These are phyloP conservation scores for Psophia crepitans DNA, from an alignment of 2,113 vertebrate genomes.

Conservation along the genomic window DNA sequence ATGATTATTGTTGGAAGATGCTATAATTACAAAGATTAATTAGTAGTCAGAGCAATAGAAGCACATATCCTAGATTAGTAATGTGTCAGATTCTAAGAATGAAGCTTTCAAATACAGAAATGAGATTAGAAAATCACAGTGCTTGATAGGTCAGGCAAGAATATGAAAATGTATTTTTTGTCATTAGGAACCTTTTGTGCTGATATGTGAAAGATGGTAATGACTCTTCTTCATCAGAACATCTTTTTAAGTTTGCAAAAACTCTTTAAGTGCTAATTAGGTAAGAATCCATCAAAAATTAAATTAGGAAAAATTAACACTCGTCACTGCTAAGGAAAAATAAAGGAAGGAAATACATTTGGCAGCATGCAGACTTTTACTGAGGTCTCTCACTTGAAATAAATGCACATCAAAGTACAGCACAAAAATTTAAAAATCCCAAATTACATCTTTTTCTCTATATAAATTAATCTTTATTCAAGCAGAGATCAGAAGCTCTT, in stretches of 20 bases:
- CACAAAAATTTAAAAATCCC: not conserved
- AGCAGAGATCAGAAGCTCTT: not conserved
- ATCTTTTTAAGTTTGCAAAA: constrained; percentile 20
- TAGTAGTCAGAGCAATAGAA: constrained; percentile 56
- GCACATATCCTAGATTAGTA: constrained; percentile 21
- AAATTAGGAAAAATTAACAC: constrained; percentile 53
- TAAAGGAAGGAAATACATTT: not conserved
- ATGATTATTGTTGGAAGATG: constrained; percentile 46
- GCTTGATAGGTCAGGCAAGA: constrained; percentile 30
- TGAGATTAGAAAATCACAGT: constrained; percentile 4
- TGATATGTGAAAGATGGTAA: constrained; percentile 48
- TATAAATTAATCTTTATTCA: not conserved
- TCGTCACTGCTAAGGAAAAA: constrained; percentile 10
- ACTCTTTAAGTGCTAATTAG: constrained; percentile 56
- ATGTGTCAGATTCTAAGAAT: constrained; percentile 10
- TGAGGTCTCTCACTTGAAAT: not conserved
- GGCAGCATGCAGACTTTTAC: not conserved
- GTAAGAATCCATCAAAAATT: constrained; percentile 37
- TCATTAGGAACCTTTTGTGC: not conserved
- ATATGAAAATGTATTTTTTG: constrained; percentile 19
- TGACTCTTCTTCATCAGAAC: not conserved
- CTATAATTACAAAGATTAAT: constrained; percentile 65
- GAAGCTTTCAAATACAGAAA: constrained; percentile 34
- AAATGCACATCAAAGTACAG: not conserved
- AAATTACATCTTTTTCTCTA: not conserved